A percentile compares a stretch with the other conserved stretches of the same genome.
phyloP scores from a whole-genome alignment of 2,888 invertebrate genomes.

The Trichogramma evanescens region DNA sequence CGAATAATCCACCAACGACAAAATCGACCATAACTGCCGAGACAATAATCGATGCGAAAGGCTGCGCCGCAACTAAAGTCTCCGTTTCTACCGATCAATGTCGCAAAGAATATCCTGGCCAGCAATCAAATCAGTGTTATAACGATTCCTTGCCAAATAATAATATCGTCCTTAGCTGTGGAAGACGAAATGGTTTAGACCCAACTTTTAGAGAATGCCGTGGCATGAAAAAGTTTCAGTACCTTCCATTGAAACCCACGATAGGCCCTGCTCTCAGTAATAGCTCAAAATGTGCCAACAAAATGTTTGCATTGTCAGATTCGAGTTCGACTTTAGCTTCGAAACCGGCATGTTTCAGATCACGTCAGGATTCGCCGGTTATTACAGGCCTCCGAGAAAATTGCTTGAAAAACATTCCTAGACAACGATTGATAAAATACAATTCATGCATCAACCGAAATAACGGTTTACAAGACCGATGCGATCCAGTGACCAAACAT shows the following conservation, averaged over 20 bases:
- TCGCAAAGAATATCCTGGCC: too few relatives aligned
- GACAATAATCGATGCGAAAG: conserved; percentile 4
- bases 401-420: conserved; percentile 21
- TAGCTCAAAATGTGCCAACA: background rate
- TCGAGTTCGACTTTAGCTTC: background rate
- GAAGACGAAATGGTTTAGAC: conserved; percentile 23
- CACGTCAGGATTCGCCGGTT: background rate
- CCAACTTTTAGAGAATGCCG: conserved; percentile 17
- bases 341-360: background rate
- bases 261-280: background rate
- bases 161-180: background rate
- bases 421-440: conserved; percentile 23
- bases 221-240: conserved; percentile 11
- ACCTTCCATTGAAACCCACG: conserved; percentile 1
- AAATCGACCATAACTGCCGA: conserved; percentile 9
- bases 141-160: too few relatives aligned
- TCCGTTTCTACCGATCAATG: background rate
- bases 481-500: conserved; percentile 3
- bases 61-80: conserved; percentile 9
- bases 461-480: conserved; percentile 34
- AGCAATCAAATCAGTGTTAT: too few relatives aligned
- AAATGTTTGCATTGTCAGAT: background rate
- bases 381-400: background rate
- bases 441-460: conserved; percentile 27
- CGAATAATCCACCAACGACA: background rate